Evolutionary conservation across 2,888 invertebrate species (phyloP), one percentile per base, ranked within the genome.

Genomic region (Drosophila histrio): DNA sequence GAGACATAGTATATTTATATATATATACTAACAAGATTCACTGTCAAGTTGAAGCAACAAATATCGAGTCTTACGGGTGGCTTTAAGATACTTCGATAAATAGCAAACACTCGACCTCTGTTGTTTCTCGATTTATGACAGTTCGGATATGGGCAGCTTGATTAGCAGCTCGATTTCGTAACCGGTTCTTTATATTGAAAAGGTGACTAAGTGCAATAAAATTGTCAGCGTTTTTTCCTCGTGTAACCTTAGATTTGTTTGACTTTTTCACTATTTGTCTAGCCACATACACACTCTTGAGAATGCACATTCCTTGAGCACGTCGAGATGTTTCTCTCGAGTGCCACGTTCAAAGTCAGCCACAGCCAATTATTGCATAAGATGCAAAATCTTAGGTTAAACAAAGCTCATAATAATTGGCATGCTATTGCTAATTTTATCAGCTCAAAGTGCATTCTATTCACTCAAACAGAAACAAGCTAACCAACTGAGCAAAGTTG

Each of bases 401-500:
- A 58, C 36, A 67, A 52, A 57, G 34, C 44, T 21, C 34, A 43
- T 66, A 83, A 44, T 70, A 73, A 77, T 71, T 78, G 63, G 47
- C 74, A 57, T 22, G 39, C 38, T 62, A 38, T 57, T 71, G 61
- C 39, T 65, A 68, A 77, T 77, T 74, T 56, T 41, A 24, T n/a
- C 15, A 26, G 53, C 39, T 76, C 79, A 82, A 79, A 82, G 80
- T 76, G 34, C 83, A 65, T 22, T 54, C 77, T 0, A 36, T 30
- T 62, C 49, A 58, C 19, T 47, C 21, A 26, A 13, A 3, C 15
- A 22, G 39, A 8, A 13, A 9, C 26, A 21, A 32, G 7, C n/a
- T 22, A 17, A 26, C 24, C 6, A 24, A n/a, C 46, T 32, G 24
- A 17, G 11, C 54, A 43, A 47, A 52, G 38, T 57, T 44, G 32